A percentile compares a stretch with the other conserved stretches of the same genome.
Evolutionary conservation across 2,113 vertebrate species (phyloP).

Genomic region (Neolamprologus longior): DNA sequence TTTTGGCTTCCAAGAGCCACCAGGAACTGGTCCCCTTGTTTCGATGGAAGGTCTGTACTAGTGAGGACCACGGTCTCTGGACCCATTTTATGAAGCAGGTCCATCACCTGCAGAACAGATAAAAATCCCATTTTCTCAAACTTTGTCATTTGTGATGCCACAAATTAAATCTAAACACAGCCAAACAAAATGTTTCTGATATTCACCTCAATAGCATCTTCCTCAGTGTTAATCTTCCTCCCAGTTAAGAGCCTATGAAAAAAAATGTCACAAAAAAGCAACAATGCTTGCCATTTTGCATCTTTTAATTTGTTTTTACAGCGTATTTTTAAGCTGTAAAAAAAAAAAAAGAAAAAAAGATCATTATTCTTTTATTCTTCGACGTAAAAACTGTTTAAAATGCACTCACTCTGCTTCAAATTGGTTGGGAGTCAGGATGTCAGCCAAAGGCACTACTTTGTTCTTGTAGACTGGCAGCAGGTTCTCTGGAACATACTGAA

Average conservation of each 20-base stretch:
- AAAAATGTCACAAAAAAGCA: not conserved
- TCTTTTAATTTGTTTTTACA: not conserved
- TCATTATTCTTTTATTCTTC: not conserved
- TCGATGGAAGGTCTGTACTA: slow-evolving; percentile 84
- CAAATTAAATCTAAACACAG: not conserved
- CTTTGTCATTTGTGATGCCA: not conserved
- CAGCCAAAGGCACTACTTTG: slow-evolving; percentile 85
- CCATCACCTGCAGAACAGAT: slow-evolving; percentile 81
- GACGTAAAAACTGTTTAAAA: not conserved
- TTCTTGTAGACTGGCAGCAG: slow-evolving; percentile 89
- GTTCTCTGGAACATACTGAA: slow-evolving; percentile 88
- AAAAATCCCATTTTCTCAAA: not conserved
- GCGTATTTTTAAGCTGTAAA: not conserved
- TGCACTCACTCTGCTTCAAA: slow-evolving; percentile 94
- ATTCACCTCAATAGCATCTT: slow-evolving; percentile 84
- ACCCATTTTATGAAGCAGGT: slow-evolving; percentile 89
- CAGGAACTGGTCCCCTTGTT: slow-evolving; percentile 79
- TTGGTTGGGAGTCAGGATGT: slow-evolving; percentile 97
- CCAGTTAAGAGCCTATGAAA: slow-evolving; percentile 82
- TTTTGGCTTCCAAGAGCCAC: slow-evolving; percentile 89
- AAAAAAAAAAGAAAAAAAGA: accelerated
- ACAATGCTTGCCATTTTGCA: not conserved
- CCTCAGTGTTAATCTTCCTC: slow-evolving; percentile 81
- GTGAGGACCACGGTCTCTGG: slow-evolving; percentile 96
- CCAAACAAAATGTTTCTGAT: not conserved